Conservation (phyloP, 1,140 invertebrate species). For the Bactericera cockerelli region DNA sequence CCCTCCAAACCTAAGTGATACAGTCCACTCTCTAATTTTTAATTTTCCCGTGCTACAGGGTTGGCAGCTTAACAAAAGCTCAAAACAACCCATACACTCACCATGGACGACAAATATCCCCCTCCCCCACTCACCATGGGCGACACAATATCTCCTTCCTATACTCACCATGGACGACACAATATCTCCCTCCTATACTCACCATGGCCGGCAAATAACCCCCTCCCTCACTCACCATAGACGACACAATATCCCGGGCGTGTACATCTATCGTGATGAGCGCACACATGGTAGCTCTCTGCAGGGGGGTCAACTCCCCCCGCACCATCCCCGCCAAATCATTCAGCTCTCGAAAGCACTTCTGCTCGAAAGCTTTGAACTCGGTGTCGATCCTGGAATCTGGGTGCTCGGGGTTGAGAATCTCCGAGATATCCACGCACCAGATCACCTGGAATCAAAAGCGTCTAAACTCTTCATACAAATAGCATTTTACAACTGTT, state of each 20-base stretch:
- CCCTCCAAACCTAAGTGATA: too few species aligned
- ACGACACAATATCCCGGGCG: conserved; percentile 60
- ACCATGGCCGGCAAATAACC: too few species aligned
- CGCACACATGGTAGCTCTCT: conserved; percentile 58
- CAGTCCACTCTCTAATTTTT: too few species aligned
- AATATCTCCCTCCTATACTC: too few species aligned
- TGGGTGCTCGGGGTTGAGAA: conserved; percentile 34
- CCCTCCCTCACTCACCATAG: conserved; percentile 49
- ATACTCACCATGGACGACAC: too few species aligned
- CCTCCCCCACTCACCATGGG: too few species aligned
- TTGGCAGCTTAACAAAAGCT: too few species aligned
- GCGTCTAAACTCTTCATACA: conserved; percentile 53
- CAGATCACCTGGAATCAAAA: conserved; percentile 77
- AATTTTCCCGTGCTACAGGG: too few species aligned
- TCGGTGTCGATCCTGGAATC: conserved; percentile 30
- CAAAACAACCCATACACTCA: too few species aligned
- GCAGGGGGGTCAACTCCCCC: conserved; percentile 46
- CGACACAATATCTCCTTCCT: too few species aligned
- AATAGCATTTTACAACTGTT: conserved; percentile 5
- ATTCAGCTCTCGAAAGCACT: conserved; percentile 55
- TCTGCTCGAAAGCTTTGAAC: conserved; percentile 49
- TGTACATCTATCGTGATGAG: conserved; percentile 79
- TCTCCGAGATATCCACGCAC: conserved; percentile 55
- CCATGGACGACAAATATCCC: too few species aligned
- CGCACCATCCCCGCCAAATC: conserved; percentile 59